phyloP scores from a whole-genome alignment of 2,888 invertebrate species.

The Drosophila testacea region DNA sequence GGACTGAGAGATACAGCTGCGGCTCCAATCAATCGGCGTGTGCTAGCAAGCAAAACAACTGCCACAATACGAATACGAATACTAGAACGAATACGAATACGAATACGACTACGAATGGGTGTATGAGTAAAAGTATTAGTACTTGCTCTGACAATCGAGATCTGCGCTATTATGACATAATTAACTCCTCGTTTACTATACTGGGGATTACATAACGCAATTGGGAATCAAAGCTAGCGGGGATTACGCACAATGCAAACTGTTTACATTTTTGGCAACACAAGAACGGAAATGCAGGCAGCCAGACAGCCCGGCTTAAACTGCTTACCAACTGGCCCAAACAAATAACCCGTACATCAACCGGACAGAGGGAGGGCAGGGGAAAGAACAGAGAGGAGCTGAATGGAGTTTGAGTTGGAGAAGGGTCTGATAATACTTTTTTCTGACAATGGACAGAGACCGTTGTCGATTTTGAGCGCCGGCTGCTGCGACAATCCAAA shows the following conservation, averaged over 20 bases:
- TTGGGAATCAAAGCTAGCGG: slow-evolving; percentile 33
- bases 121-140: not conserved
- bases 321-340: slow-evolving; percentile 60
- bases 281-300: slow-evolving; percentile 65
- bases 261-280: slow-evolving; percentile 75
- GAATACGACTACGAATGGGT: slow-evolving; percentile 5
- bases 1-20: slow-evolving; percentile 32
- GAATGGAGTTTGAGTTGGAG: slow-evolving; percentile 9
- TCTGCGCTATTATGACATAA: slow-evolving; percentile 70
- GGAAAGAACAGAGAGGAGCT: slow-evolving; percentile 8
- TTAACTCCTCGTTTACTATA: slow-evolving; percentile 70
- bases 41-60: slow-evolving; percentile 54
- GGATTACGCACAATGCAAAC: slow-evolving; percentile 69
- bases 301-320: slow-evolving; percentile 52
- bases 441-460: slow-evolving; percentile 48
- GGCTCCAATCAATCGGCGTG: slow-evolving; percentile 51
- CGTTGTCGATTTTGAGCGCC: slow-evolving; percentile 45
- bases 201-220: slow-evolving; percentile 70
- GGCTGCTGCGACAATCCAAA: slow-evolving; percentile 54
- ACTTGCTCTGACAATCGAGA: slow-evolving; percentile 34
- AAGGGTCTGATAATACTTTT: slow-evolving; percentile 20
- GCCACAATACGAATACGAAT: slow-evolving; percentile 24
- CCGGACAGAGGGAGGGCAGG: slow-evolving; percentile 13
- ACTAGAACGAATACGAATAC: not conserved
- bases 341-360: slow-evolving; percentile 74